Evolutionary conservation across 2,113 vertebrate genomes (phyloP).

Genomic region (Stictonetta naevosa): DNA sequence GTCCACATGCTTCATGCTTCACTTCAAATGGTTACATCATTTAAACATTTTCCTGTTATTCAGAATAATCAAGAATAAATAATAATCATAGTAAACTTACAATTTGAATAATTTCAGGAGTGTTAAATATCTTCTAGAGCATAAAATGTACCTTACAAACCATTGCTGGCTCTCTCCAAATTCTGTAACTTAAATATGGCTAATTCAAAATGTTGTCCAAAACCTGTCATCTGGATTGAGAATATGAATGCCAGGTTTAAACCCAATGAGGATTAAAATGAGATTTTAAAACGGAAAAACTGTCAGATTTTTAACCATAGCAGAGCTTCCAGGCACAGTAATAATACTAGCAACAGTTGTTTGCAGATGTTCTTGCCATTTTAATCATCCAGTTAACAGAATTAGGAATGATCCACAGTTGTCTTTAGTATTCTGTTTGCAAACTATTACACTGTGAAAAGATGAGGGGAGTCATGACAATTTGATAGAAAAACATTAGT

Average conservation of each 20-base stretch:
- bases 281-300: slow-evolving; percentile 32
- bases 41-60: background rate
- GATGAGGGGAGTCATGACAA: slow-evolving; percentile 1
- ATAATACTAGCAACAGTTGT: slow-evolving; percentile 46
- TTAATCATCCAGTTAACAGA: slow-evolving; percentile 65
- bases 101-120: background rate
- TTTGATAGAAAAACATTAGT: slow-evolving; percentile 14
- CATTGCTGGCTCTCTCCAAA: background rate
- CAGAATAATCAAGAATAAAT: background rate
- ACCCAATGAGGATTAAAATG: background rate
- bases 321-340: slow-evolving; percentile 38
- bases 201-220: background rate
- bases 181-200: background rate
- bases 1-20: background rate
- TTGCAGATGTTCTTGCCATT: slow-evolving; percentile 66
- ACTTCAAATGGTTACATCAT: background rate
- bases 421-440: slow-evolving; percentile 17
- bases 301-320: slow-evolving; percentile 30
- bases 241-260: background rate
- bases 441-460: background rate
- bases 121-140: background rate
- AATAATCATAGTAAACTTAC: background rate
- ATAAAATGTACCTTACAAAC: background rate
- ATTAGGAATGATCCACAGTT: slow-evolving; percentile 46
- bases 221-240: background rate